Conservation (phyloP, 1,140 invertebrate species). For the Drosophila tsacasi region DNA sequence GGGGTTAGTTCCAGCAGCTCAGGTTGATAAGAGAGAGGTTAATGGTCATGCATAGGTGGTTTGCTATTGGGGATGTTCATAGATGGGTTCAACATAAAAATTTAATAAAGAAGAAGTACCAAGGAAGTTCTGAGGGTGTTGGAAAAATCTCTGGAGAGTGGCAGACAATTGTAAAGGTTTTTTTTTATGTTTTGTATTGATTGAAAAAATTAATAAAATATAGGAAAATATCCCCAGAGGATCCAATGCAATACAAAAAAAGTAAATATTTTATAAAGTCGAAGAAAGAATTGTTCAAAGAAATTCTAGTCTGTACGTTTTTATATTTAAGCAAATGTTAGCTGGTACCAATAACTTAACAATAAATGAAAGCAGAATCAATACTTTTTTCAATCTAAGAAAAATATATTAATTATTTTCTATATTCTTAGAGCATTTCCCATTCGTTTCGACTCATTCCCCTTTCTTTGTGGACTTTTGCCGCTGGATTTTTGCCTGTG, state of each 20-base stretch:
- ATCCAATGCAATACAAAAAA: not conserved
- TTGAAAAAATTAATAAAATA: constrained; percentile 5
- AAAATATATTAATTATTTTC: not conserved
- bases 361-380: not conserved
- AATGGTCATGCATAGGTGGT: constrained; percentile 25
- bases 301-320: no score
- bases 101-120: constrained; percentile 15
- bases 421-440: constrained; percentile 20
- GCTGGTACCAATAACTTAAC: not conserved
- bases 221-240: not conserved
- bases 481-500: constrained; percentile 36
- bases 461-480: constrained; percentile 17
- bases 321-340: not conserved
- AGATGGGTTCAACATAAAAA: constrained; percentile 13
- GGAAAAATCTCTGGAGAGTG: constrained; percentile 3
- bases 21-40: constrained; percentile 28
- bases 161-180: not conserved
- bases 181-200: not conserved
- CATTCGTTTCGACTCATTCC: constrained; percentile 24
- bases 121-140: constrained; percentile 1
- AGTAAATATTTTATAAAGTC: not conserved
- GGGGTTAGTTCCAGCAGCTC: constrained; percentile 26
- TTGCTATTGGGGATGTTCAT: constrained; percentile 11
- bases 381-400: not conserved
- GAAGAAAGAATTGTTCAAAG: no score